These are phyloP conservation scores for Andrena cerasifolii DNA, from an alignment of 1,140 invertebrate species.

Conservation along the genomic window DNA sequence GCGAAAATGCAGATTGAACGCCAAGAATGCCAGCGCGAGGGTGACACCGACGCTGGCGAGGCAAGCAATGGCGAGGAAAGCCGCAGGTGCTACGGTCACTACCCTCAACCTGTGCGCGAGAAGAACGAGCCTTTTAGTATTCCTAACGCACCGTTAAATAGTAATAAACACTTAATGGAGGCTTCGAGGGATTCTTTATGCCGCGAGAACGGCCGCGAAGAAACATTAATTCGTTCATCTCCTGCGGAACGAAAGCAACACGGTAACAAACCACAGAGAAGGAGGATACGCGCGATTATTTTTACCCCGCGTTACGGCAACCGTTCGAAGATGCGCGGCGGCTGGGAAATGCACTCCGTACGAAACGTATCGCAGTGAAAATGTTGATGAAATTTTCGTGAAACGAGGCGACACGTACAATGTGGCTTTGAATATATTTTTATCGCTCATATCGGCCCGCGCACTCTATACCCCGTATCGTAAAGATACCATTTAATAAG, in stretches of 20 bases:
- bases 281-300: too few relatives aligned
- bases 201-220: not conserved
- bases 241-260: too few relatives aligned
- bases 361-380: not conserved
- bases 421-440: not conserved
- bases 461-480: not conserved
- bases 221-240: not conserved
- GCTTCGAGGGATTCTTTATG: not conserved
- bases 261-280: too few relatives aligned
- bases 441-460: not conserved
- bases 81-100: constrained; percentile 88
- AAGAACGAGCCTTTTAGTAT: constrained; percentile 33
- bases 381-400: not conserved
- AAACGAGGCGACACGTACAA: not conserved
- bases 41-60: constrained; percentile 90
- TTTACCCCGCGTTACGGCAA: too few relatives aligned
- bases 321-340: too few relatives aligned
- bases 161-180: not conserved
- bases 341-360: not conserved
- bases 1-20: constrained; percentile 93
- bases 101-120: constrained; percentile 85
- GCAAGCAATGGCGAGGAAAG: constrained; percentile 87
- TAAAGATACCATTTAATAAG: not conserved
- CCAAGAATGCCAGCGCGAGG: constrained; percentile 89
- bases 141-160: not conserved